Conservation (phyloP, 1,140 invertebrate genomes). For the Zaprionus gabonicus region DNA sequence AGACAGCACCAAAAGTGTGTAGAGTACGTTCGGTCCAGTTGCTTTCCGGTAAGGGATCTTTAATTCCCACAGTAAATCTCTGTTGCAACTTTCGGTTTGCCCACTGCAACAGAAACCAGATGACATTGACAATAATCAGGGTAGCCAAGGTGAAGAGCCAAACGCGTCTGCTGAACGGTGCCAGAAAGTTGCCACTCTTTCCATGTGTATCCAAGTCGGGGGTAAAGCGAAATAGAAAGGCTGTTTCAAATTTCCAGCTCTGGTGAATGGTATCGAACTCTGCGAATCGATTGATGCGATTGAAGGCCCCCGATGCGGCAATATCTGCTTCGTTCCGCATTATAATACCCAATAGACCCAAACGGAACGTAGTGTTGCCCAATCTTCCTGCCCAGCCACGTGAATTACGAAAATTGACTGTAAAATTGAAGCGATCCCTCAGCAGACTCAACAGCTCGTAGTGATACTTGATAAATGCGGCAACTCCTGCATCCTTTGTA, state of each 20-base stretch:
- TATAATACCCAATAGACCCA: slow-evolving; percentile 73
- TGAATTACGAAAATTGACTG: slow-evolving; percentile 74
- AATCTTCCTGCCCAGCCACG: slow-evolving; percentile 80
- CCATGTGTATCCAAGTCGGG: slow-evolving; percentile 66
- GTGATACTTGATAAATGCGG: slow-evolving; percentile 78
- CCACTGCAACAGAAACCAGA: slow-evolving; percentile 62
- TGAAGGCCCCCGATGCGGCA: slow-evolving; percentile 73
- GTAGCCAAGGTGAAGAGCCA: slow-evolving; percentile 59
- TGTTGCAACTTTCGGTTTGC: slow-evolving; percentile 24
- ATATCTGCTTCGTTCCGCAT: slow-evolving; percentile 77
- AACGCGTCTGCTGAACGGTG: slow-evolving; percentile 68
- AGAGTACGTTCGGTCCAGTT: slow-evolving; percentile 53
- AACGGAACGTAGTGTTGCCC: slow-evolving; percentile 66
- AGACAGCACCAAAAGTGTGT: slow-evolving; percentile 68
- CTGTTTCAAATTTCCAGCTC: slow-evolving; percentile 79
- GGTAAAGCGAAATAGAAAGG: slow-evolving; percentile 75
- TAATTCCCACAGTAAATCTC: not conserved
- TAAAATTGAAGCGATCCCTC: slow-evolving; percentile 73
- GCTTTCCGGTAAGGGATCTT: not conserved
- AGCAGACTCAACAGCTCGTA: slow-evolving; percentile 67
- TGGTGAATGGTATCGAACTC: slow-evolving; percentile 80
- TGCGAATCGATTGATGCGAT: slow-evolving; percentile 72
- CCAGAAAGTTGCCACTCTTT: slow-evolving; percentile 71
- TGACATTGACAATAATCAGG: slow-evolving; percentile 44
- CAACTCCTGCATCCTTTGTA: slow-evolving; percentile 67